Evolutionary conservation across 2,797 vertebrate genomes (phyloP), one percentile per base, ranked within the genome.

Genomic region (Tympanoctomys barrerae): DNA sequence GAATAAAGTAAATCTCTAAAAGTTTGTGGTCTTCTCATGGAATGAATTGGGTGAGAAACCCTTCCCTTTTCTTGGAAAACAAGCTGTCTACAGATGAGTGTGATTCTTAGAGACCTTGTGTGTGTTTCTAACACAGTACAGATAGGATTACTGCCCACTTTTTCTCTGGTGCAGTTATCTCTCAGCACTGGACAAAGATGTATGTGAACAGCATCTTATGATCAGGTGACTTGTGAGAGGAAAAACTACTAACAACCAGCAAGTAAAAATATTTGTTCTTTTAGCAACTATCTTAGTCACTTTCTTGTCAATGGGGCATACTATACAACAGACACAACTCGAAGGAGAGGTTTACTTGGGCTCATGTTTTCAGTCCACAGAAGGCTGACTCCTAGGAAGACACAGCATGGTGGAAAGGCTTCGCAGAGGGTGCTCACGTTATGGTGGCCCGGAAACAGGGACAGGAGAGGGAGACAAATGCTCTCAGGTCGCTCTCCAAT

Each of bases 41-140:
- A 96, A 73, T n/a, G 71, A 49, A 79, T 1, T 57, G 9, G 21
- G 18, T 82, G n/a, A 61, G 36, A 93, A 66, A 57, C 79, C 9
- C 42, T 33, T 70, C 57, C 4, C 73, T n/a, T 13, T 46, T 78
- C 52, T 81, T 81, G 31, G 73, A 19, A 46, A 88, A 39, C n/a
- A 86, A 62, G 9, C 59, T 93, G 24, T 78, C 88, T 91, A 70
- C 10, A 0, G 3, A 61, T 46, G 70, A 52, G 24, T 26, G 78
- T 64, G 54, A 61, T 85, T 68, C 77, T 61, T 49, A 87, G 24
- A 89, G 49, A 93, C 90, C 21, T 42, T 88, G 70, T 82, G 18
- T n/a, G 61, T 24, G 28, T 61, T 86, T 94, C 70, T 94, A 82
- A 59, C 31, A 85, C 2, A 81, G 5, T 39, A 64, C 28, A 66